Percentiles rank a stretch among this genome's conserved stretches.
Evolutionary conservation across 2,797 vertebrate species (phyloP).

Genomic region (Melanotaenia pygmaea): DNA sequence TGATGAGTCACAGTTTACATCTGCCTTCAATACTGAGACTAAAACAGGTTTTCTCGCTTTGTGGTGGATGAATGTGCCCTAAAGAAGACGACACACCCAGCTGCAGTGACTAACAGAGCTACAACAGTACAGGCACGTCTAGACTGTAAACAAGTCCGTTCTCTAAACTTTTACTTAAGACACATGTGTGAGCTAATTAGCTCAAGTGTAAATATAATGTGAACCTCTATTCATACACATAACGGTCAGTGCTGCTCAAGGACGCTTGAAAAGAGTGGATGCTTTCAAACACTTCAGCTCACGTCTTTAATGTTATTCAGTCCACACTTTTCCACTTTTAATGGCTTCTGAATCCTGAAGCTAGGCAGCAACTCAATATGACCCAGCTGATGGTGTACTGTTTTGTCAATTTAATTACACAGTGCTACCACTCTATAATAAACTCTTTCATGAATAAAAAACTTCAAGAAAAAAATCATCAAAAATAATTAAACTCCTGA

Average conservation of each 20-base stretch:
- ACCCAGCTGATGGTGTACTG: background rate
- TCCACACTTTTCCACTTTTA: background rate
- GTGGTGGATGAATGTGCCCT: slow-evolving; percentile 54
- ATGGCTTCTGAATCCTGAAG: background rate
- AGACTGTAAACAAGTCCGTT: slow-evolving; percentile 33
- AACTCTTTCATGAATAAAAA: background rate
- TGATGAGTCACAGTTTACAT: slow-evolving; percentile 60
- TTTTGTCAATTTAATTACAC: background rate
- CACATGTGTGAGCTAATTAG: background rate
- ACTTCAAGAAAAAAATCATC: background rate
- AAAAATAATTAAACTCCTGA: too few species aligned
- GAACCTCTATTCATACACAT: background rate
- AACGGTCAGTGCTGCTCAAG: slow-evolving; percentile 12
- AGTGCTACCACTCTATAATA: background rate
- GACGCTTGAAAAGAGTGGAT: slow-evolving; percentile 12
- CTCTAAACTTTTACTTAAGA: slow-evolving; percentile 12
- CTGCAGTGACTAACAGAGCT: slow-evolving; percentile 59
- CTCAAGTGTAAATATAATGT: slow-evolving; percentile 3
- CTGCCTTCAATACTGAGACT: slow-evolving; percentile 13
- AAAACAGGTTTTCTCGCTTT: slow-evolving; percentile 75
- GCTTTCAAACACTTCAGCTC: slow-evolving; percentile 14
- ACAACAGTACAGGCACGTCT: slow-evolving; percentile 18
- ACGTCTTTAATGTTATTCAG: background rate
- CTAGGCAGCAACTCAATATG: background rate
- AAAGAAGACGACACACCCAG: slow-evolving; percentile 65